Evolutionary conservation across 2,888 invertebrate species (phyloP), one percentile per base, ranked within the genome.

Genomic region (Andricus curvator): DNA sequence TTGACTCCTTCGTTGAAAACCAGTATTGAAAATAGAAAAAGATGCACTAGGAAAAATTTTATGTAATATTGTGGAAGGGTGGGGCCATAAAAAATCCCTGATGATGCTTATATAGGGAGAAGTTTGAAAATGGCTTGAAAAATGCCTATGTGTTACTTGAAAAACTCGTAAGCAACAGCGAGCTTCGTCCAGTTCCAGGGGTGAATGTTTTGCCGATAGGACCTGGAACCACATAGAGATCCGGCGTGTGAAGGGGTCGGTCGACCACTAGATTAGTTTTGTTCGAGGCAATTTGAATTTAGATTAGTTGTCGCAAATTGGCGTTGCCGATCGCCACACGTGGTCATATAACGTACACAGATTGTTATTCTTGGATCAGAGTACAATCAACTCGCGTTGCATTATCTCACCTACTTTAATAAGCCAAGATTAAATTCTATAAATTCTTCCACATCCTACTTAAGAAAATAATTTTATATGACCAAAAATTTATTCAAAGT

Each of bases 211-310:
- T 56, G 74, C 29, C 56, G 74, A 74, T 33, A 56, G 74, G n/a
- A 74, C n/a, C 37, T 37, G 37, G 41, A 4, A 13, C 74, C 13
- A 29, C 29, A 51, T 33, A 74, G 56, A 74, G n/a, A 44, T 48
- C 13, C 5, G 65, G 65, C 79, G 81, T 77, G 81, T 62, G 81
- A 85, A 83, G 84, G 83, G 85, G 81, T 83, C 81, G 81, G 84
- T 85, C 88, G 87, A 89, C 88, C 88, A 86, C 88, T 86, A 90
- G 91, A 91, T 92, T 91, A 92, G 91, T 92, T 91, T 92, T 91
- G 92, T 91, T 90, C 88, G 89, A 89, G 87, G 89, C 89, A 90
- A 92, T 92, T 92, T 92, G 92, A 92, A 92, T 92, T 92, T 92
- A 92, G 90, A 92, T 92, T 92, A 92, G 91, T 90, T 91, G 91